These are phyloP conservation scores for Sebastes aleutianus DNA, from an alignment of 2,797 vertebrate species.

Conservation along the genomic window DNA sequence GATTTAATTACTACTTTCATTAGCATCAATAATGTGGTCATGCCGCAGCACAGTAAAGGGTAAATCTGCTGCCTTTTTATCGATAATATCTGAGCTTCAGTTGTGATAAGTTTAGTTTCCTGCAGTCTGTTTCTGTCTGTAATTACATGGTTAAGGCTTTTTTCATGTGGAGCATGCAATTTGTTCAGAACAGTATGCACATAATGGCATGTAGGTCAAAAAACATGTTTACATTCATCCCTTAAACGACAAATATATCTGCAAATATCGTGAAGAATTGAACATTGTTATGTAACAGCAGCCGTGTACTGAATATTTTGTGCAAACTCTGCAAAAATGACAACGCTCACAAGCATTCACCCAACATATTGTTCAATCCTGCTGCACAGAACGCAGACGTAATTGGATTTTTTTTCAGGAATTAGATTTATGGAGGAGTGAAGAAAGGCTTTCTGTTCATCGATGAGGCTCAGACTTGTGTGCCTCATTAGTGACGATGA, in stretches of 20 bases:
- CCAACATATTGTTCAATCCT: neutral
- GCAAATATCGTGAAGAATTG: neutral
- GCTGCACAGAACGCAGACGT: neutral
- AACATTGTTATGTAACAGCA: neutral
- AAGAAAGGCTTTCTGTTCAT: slow-evolving; percentile 15
- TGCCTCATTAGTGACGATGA: slow-evolving; percentile 26
- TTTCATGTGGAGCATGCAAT: neutral
- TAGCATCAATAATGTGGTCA: slow-evolving; percentile 53
- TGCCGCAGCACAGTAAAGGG: slow-evolving; percentile 28
- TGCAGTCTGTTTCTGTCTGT: slow-evolving; percentile 6
- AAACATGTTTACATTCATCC: neutral
- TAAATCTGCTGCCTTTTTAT: slow-evolving; percentile 4
- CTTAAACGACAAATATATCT: neutral
- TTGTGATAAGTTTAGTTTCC: slow-evolving; percentile 1
- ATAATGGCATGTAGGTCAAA: neutral
- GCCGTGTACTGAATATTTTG: neutral
- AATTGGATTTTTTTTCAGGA: slow-evolving; percentile 42
- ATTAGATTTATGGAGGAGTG: slow-evolving; percentile 34
- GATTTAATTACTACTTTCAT: slow-evolving; percentile 71
- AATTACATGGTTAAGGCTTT: neutral
- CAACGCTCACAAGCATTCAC: neutral
- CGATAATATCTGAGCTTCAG: neutral
- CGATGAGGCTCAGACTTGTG: neutral
- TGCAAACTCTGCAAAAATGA: neutral
- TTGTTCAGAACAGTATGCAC: neutral